phyloP scores from a whole-genome alignment of 2,888 invertebrate species.

The Napeogenes sylphis region DNA sequence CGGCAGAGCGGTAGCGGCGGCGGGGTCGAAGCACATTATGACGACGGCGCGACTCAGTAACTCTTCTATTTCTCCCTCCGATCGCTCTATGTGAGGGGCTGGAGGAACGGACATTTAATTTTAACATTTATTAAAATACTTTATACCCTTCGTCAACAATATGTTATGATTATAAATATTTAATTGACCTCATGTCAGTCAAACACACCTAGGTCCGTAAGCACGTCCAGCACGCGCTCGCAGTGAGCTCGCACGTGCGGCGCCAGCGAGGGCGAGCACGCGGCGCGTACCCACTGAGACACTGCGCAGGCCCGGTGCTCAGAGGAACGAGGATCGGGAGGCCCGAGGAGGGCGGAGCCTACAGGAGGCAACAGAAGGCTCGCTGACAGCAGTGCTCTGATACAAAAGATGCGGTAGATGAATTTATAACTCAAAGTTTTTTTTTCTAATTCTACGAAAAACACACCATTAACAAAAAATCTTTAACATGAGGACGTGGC shows the following conservation, averaged over 20 bases:
- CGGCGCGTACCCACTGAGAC: constrained; percentile 49
- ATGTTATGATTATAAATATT: background rate
- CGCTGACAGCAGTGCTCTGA: constrained; percentile 49
- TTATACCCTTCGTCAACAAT: background rate
- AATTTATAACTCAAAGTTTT: background rate
- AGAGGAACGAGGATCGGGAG: constrained; percentile 15
- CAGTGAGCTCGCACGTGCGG: constrained; percentile 41
- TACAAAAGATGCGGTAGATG: background rate
- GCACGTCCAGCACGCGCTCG: constrained; percentile 31
- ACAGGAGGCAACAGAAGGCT: constrained; percentile 36
- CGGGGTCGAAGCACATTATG: constrained; percentile 59
- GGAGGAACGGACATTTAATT: constrained; percentile 1
- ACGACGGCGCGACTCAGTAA: constrained; percentile 51
- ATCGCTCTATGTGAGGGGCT: constrained; percentile 44
- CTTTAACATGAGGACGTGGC: no score
- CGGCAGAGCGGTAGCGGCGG: constrained; percentile 47
- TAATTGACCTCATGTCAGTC: background rate
- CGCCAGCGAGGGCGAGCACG: constrained; percentile 39
- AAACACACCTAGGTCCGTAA: constrained; percentile 41
- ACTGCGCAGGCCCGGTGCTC: constrained; percentile 42
- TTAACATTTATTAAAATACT: background rate
- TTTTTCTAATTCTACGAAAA: no score
- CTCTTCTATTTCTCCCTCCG: constrained; percentile 48
- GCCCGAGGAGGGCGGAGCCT: background rate
- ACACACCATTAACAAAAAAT: no score